Evolutionary conservation across 2,113 vertebrate genomes (phyloP), one percentile per base, ranked within the genome.

Genomic region (Nanorana parkeri): DNA sequence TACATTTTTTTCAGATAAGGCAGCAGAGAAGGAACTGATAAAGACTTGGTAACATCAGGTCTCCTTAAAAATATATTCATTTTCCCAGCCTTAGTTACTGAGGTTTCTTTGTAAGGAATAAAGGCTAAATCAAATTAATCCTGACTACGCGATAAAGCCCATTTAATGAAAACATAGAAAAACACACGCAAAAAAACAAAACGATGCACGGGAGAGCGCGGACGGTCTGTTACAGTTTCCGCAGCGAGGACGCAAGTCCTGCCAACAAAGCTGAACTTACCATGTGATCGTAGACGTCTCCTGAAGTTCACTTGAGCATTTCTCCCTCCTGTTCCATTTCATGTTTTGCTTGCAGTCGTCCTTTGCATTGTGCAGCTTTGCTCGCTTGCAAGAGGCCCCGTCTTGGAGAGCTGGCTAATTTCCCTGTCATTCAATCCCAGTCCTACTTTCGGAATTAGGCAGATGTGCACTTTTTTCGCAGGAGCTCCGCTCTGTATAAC

Each of bases 391-490:
- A 91, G 92, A 93, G 93, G 91, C 90, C 91, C 91, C 90, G 87
- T 85, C 85, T 90, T 84, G 85, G 54, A 84, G 88, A 89, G 90
- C 89, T 84, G 90, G 90, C 90, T 92, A 87, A 91, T 92, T 91
- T 90, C 92, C 91, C 92, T 92, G 93, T 92, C 94, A 73, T 64
- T 74, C 69, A 93, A 86, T 89, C 90, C 93, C 92, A 89, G 91
- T 87, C 89, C 89, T 88, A 85, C 90, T 91, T 92, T 90, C 92
- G 95, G 89, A 86, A 77, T 86, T 80, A 86, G 85, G 94, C 95
- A 93, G 96, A 94, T 95, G 94, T 95, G 94, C 94, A 92, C 90
- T 92, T 75, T 75, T 16, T 90, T 61, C 88, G 90, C 89, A 90
- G 89, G 89, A 92, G 86, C 87, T 89, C 87, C 56, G 20, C 89